These are phyloP conservation scores for Holothuria scabra DNA, from an alignment of 53 echinoderm and acorn worm genomes.

Conservation along the genomic window DNA sequence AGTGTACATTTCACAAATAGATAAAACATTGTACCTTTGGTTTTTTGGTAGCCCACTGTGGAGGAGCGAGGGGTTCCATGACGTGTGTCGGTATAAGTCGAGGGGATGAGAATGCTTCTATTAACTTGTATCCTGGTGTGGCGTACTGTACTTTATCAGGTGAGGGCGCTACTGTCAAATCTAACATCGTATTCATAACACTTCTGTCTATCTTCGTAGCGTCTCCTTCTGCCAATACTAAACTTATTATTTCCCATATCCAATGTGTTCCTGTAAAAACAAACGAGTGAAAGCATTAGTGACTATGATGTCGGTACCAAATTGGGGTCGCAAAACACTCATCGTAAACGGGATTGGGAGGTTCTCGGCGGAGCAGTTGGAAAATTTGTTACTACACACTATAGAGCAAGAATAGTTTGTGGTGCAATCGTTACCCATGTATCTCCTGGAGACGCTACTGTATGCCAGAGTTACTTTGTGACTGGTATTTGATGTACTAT, in stretches of 20 bases:
- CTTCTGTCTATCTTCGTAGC: constrained; percentile 59
- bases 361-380: too few relatives aligned
- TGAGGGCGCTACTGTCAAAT: constrained; percentile 45
- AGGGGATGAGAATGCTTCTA: constrained; percentile 45
- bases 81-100: constrained; percentile 50
- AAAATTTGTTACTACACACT: too few relatives aligned
- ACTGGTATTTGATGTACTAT: too few relatives aligned
- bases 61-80: constrained; percentile 49
- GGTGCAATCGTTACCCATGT: too few relatives aligned
- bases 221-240: constrained; percentile 53
- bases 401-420: too few relatives aligned
- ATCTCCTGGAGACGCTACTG: too few relatives aligned
- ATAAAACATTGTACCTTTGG: constrained; percentile 44
- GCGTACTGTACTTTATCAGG: constrained; percentile 43
- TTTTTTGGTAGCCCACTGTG: constrained; percentile 56
- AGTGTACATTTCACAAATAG: too few relatives aligned
- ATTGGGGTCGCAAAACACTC: too few relatives aligned
- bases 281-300: neutral
- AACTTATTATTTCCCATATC: constrained; percentile 61
- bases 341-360: too few relatives aligned
- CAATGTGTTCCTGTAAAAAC: constrained; percentile 73
- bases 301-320: too few relatives aligned
- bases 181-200: constrained; percentile 53
- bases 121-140: constrained; percentile 49
- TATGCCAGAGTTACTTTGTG: too few relatives aligned